Percentiles rank a stretch among this genome's conserved stretches.
These are phyloP conservation scores for Sarcophaga bullata DNA, from an alignment of 1,140 invertebrate species.

Conservation along the genomic window DNA sequence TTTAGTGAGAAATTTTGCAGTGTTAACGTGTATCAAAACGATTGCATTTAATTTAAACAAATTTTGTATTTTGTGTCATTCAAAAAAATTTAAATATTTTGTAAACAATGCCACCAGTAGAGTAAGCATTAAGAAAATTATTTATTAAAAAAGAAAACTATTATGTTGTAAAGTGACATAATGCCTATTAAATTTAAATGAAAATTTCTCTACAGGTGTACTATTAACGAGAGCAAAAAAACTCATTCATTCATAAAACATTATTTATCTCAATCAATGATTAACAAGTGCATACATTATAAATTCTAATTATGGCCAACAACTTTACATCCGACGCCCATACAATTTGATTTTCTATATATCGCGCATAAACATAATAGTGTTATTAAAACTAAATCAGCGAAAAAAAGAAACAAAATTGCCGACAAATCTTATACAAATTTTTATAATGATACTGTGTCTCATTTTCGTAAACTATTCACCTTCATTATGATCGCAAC, in stretches of 20 bases:
- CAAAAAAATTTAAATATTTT: not conserved
- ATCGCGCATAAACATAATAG: not conserved
- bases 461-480: too few species aligned
- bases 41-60: not conserved
- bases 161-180: not conserved
- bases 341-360: not conserved
- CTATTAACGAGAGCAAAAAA: not conserved
- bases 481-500: not conserved
- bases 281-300: not conserved
- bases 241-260: not conserved
- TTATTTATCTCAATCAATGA: not conserved
- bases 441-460: not conserved
- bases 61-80: constrained; percentile 6
- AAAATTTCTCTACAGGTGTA: not conserved
- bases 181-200: not conserved
- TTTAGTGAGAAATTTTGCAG: constrained; percentile 34
- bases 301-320: not conserved
- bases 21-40: constrained; percentile 26
- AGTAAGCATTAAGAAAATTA: constrained; percentile 15
- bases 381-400: not conserved
- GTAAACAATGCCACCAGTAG: constrained; percentile 34
- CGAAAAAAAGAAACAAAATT: not conserved
- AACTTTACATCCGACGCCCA: constrained; percentile 20
- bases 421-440: not conserved
- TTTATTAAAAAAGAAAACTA: not conserved